Evolutionary conservation across 2,888 invertebrate genomes (phyloP).

Genomic region (Philhelius pedissequus): DNA sequence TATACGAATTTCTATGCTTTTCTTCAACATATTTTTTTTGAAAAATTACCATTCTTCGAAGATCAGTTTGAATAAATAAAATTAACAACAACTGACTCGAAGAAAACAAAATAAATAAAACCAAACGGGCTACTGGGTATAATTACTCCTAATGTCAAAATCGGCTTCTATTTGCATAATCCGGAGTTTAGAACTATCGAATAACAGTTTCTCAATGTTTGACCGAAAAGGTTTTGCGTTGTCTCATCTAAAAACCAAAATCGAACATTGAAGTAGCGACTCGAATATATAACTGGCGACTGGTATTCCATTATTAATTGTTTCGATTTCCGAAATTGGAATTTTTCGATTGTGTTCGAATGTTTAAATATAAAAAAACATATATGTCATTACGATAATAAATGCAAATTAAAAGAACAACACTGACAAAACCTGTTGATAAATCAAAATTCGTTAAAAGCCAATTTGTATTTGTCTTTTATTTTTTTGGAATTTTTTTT

Average conservation of each 20-base stretch:
- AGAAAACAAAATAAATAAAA: neutral
- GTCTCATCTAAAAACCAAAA: neutral
- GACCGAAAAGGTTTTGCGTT: slow-evolving; percentile 7
- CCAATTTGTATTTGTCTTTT: slow-evolving; percentile 18
- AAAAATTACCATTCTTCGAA: neutral
- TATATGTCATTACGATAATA: slow-evolving; percentile 60
- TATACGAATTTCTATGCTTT: neutral
- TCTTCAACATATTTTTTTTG: neutral
- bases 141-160: slow-evolving; percentile 60
- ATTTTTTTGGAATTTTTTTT: neutral
- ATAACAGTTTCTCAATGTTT: slow-evolving; percentile 54
- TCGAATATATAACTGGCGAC: slow-evolving; percentile 20
- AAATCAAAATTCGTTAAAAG: slow-evolving; percentile 47
- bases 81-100: neutral
- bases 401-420: slow-evolving; percentile 49
- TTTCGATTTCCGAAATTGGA: slow-evolving; percentile 28
- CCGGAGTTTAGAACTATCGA: slow-evolving; percentile 42
- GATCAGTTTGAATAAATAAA: slow-evolving; percentile 44
- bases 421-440: slow-evolving; percentile 40
- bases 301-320: slow-evolving; percentile 59
- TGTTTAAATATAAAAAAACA: slow-evolving; percentile 20
- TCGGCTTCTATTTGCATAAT: slow-evolving; percentile 53
- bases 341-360: slow-evolving; percentile 17
- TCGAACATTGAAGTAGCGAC: slow-evolving; percentile 14
- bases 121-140: slow-evolving; percentile 52